Conservation (phyloP, 2,888 invertebrate species). For the Diarsia dahlii region DNA sequence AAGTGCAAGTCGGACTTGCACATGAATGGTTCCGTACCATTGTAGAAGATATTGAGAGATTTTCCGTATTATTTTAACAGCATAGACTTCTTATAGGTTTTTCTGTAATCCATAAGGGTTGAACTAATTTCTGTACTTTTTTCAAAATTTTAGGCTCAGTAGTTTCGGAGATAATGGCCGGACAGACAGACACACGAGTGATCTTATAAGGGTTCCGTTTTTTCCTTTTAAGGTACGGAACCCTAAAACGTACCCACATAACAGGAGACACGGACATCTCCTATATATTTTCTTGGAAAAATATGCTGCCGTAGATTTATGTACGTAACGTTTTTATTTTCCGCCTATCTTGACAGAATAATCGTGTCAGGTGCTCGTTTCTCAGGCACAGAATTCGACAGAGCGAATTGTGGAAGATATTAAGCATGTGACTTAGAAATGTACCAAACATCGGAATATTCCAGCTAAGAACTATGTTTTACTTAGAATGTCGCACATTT, state of each 20-base stretch:
- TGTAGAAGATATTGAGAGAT: no score
- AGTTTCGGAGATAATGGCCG: no score
- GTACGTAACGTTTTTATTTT: constrained; percentile 25
- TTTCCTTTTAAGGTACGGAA: no score
- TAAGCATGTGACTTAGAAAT: constrained; percentile 9
- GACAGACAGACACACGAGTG: no score
- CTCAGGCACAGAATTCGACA: constrained; percentile 12
- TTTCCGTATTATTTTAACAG: no score
- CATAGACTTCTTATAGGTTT: no score
- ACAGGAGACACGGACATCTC: neutral
- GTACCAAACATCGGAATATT: constrained; percentile 2
- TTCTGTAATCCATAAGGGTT: no score
- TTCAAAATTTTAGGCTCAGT: no score
- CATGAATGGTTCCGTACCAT: no score
- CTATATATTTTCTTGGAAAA: neutral
- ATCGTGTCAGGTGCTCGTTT: constrained; percentile 26
- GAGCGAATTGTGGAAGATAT: constrained; percentile 14
- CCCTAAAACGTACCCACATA: neutral
- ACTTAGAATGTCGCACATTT: neutral
- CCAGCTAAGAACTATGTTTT: neutral
- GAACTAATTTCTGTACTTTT: no score
- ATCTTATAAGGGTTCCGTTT: no score
- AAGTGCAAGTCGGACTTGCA: no score
- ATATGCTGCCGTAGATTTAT: neutral
- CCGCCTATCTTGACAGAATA: constrained; percentile 9